Conservation (phyloP, 2,888 invertebrate genomes). For the Taphrorychus bicolor region DNA sequence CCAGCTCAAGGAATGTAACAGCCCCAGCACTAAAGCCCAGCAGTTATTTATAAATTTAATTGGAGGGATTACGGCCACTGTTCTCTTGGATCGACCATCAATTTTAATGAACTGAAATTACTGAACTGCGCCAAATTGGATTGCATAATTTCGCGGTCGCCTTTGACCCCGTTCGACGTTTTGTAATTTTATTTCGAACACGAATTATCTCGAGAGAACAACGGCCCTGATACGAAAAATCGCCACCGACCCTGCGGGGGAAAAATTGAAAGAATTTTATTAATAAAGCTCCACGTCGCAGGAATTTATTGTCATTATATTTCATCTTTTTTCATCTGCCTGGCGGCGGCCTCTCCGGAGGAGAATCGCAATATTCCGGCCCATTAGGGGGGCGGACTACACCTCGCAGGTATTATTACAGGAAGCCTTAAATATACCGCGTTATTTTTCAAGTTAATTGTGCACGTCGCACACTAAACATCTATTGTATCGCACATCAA, state of each 20-base stretch:
- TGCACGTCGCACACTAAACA: neutral
- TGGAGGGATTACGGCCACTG: conserved; percentile 24
- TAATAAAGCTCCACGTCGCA: conserved; percentile 10
- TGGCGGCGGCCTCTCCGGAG: neutral
- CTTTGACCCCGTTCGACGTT: conserved; percentile 16
- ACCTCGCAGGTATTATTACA: neutral
- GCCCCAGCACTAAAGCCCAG: too few relatives aligned
- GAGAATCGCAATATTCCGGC: neutral
- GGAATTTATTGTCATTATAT: conserved; percentile 13
- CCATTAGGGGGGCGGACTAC: conserved; percentile 1
- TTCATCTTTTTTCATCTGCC: conserved; percentile 6
- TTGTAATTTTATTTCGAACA: neutral
- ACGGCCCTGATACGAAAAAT: neutral
- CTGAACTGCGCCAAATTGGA: conserved; percentile 33
- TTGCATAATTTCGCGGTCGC: conserved; percentile 32
- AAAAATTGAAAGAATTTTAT: conserved; percentile 8
- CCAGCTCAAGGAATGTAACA: too few relatives aligned
- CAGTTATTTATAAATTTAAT: conserved; percentile 29
- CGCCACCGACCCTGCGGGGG: neutral
- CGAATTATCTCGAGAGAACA: neutral
- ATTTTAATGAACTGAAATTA: conserved; percentile 34
- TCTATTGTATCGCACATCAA: conserved; percentile 20
- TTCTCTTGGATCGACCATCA: conserved; percentile 33
- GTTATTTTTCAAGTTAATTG: conserved; percentile 3
- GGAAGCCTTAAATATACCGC: conserved; percentile 3